Evolutionary conservation across 64 coral and sea anemone species (phyloP).

Genomic region (Montipora sp.): DNA sequence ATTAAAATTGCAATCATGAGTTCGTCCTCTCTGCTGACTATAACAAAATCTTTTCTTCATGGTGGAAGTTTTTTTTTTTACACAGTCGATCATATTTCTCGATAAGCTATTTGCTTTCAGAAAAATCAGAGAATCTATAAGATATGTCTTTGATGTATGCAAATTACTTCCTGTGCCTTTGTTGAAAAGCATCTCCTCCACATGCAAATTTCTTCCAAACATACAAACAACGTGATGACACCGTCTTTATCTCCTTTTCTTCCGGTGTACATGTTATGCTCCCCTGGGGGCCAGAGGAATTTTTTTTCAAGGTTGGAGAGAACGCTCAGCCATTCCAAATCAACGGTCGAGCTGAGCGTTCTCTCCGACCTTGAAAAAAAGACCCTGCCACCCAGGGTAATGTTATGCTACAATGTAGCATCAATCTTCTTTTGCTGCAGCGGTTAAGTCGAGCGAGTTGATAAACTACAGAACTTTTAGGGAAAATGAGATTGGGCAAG

Average conservation of each 20-base stretch:
- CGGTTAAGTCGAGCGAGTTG: too few relatives aligned
- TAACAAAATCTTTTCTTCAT: not conserved
- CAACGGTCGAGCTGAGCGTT: too few relatives aligned
- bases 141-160: not conserved
- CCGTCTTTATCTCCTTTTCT: not conserved
- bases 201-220: slow-evolving; percentile 11
- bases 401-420: too few relatives aligned
- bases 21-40: not conserved
- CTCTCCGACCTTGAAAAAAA: too few relatives aligned
- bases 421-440: too few relatives aligned
- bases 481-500: too few relatives aligned
- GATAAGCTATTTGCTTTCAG: not conserved
- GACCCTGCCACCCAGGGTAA: too few relatives aligned
- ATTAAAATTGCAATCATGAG: not conserved
- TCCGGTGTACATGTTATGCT: not conserved
- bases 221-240: not conserved
- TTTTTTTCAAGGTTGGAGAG: too few relatives aligned
- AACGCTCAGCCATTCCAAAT: too few relatives aligned
- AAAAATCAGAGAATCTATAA: not conserved
- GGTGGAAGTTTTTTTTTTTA: too few relatives aligned
- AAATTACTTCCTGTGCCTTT: not conserved
- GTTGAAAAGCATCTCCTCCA: slow-evolving; percentile 5
- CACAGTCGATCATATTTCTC: not conserved
- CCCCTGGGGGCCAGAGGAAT: not conserved
- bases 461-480: too few relatives aligned